These are phyloP conservation scores for Tetheella fluctuosa DNA, from an alignment of 2,888 invertebrate genomes.

Conservation along the genomic window DNA sequence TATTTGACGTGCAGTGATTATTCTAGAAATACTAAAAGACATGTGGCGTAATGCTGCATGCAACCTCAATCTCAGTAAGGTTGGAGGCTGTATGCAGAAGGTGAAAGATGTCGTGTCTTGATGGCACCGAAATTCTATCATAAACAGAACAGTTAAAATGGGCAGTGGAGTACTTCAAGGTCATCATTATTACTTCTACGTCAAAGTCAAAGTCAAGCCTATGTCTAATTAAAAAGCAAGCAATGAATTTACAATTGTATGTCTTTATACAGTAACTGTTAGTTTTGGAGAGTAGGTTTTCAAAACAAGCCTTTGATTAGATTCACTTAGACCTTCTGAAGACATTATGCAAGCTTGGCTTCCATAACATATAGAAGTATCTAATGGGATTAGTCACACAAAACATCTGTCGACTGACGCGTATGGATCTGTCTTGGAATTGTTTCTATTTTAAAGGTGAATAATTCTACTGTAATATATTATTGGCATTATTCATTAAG, in stretches of 20 bases:
- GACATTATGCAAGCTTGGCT: not conserved
- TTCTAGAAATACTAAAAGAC: no score
- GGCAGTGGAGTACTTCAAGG: not conserved
- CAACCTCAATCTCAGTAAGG: not conserved
- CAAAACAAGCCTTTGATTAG: not conserved
- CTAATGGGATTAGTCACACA: slow-evolving; percentile 8
- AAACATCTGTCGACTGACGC: slow-evolving; percentile 10
- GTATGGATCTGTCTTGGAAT: slow-evolving; percentile 1
- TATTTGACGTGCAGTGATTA: not conserved
- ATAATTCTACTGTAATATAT: not conserved
- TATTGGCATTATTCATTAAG: not conserved
- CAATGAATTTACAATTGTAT: not conserved
- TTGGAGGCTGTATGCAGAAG: not conserved
- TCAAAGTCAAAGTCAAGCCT: no score
- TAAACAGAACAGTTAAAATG: no score
- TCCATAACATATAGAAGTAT: not conserved
- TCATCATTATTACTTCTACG: not conserved
- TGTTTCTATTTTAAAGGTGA: not conserved
- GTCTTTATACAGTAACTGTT: no score
- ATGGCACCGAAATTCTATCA: not conserved
- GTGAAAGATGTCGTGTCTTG: not conserved
- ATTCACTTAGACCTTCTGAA: not conserved
- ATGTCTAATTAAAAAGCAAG: not conserved
- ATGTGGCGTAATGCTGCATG: not conserved
- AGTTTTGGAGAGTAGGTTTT: no score